Percentiles rank a stretch among this genome's conserved stretches.
These are phyloP conservation scores for Lepisosteus oculatus DNA, from an alignment of 2,113 vertebrate genomes.

Conservation along the genomic window DNA sequence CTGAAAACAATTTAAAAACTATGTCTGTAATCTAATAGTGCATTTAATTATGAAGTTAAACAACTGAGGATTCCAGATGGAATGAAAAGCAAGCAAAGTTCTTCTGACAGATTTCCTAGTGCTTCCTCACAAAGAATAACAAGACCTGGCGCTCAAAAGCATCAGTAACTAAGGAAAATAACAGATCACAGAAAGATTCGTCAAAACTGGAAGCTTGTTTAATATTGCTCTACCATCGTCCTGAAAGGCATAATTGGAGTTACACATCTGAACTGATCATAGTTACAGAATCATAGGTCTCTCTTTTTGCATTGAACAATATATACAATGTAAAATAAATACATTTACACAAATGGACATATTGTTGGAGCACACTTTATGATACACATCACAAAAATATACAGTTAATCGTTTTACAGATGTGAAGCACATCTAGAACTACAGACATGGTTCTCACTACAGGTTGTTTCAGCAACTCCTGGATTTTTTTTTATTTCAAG, in stretches of 20 bases:
- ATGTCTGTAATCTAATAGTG: too few relatives aligned
- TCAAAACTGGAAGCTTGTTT: constrained; percentile 99
- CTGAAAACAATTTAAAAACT: too few relatives aligned
- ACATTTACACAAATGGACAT: constrained; percentile 99
- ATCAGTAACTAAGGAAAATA: background rate
- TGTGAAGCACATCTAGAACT: constrained; percentile 99
- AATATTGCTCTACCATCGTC: constrained; percentile 99
- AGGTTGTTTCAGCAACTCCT: constrained; percentile 87
- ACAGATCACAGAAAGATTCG: constrained; percentile 70
- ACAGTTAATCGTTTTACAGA: constrained; percentile 98
- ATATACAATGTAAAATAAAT: constrained; percentile 99
- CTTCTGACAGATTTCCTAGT: too few relatives aligned
- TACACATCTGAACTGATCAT: constrained; percentile 99
- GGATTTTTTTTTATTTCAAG: constrained; percentile 67
- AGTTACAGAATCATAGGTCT: constrained; percentile 99
- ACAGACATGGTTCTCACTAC: constrained; percentile 96
- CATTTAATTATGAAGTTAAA: too few relatives aligned
- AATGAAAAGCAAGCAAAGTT: too few relatives aligned
- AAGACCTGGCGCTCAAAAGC: too few relatives aligned
- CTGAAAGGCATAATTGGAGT: constrained; percentile 99
- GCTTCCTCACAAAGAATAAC: too few relatives aligned
- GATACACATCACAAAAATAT: constrained; percentile 99
- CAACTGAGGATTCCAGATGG: too few relatives aligned
- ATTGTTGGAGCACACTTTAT: constrained; percentile 98
- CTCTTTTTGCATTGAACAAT: constrained; percentile 99